A percentile compares a stretch with the other conserved stretches of the same genome.
These are phyloP conservation scores for Melanotus villosus DNA, from an alignment of 2,888 invertebrate genomes.

Conservation along the genomic window DNA sequence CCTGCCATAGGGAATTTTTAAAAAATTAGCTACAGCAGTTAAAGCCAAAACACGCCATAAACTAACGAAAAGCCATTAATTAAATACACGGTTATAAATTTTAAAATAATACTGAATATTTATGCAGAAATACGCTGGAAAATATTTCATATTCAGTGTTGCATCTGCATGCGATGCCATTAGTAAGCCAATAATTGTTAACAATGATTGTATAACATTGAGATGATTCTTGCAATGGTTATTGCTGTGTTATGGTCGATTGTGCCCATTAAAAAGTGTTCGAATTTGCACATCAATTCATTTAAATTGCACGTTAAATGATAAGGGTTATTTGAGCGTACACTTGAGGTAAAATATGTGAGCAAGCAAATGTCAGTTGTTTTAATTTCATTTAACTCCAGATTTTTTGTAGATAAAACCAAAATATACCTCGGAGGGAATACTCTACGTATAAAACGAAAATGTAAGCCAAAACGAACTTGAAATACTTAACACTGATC, in stretches of 20 bases:
- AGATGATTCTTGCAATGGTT: slow-evolving; percentile 16
- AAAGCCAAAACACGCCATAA: too few relatives aligned
- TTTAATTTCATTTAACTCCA: too few relatives aligned
- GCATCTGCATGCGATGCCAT: slow-evolving; percentile 20
- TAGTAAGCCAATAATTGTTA: slow-evolving; percentile 27
- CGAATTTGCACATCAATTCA: slow-evolving; percentile 16
- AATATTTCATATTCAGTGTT: slow-evolving; percentile 8
- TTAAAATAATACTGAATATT: slow-evolving; percentile 7
- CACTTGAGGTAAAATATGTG: neutral
- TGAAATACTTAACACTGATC: too few relatives aligned
- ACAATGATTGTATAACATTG: slow-evolving; percentile 20
- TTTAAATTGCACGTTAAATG: slow-evolving; percentile 8
- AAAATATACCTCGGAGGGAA: too few relatives aligned
- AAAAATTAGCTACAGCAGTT: too few relatives aligned
- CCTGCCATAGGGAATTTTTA: too few relatives aligned
- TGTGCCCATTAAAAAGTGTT: slow-evolving; percentile 11
- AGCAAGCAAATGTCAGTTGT: too few relatives aligned
- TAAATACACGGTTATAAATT: slow-evolving; percentile 3
- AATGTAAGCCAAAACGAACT: too few relatives aligned
- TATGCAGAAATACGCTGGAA: slow-evolving; percentile 5
- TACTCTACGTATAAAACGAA: too few relatives aligned
- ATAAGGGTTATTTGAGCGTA: slow-evolving; percentile 11
- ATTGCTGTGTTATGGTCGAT: slow-evolving; percentile 15
- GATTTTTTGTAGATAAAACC: too few relatives aligned
- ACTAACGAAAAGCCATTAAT: neutral